phyloP scores from a whole-genome alignment of 2,113 vertebrate genomes.

The Murina feae region DNA sequence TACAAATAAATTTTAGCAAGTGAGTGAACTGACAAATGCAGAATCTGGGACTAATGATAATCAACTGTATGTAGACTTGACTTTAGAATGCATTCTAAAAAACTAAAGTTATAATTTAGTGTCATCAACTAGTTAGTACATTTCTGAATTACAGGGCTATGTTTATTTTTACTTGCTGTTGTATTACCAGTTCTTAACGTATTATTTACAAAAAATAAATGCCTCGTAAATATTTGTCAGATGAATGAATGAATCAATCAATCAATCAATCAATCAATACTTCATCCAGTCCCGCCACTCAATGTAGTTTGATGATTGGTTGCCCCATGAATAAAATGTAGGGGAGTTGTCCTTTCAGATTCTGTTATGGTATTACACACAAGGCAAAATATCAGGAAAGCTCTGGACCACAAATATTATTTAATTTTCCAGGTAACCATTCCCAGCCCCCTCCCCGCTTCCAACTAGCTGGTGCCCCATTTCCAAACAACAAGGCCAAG shows the following conservation, averaged over 20 bases:
- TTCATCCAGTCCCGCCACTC: not conserved
- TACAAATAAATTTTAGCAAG: not conserved
- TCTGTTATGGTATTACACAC: not conserved
- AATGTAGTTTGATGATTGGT: not conserved
- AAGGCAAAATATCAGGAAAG: constrained; percentile 11
- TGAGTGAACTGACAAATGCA: not conserved
- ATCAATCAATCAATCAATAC: not conserved
- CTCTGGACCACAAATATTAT: not conserved
- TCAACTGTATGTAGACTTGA: not conserved
- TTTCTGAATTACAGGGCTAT: not conserved
- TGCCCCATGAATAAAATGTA: not conserved
- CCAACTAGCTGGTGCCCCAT: not conserved
- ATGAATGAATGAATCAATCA: not conserved
- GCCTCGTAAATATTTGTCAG: not conserved
- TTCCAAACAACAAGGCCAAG: not conserved
- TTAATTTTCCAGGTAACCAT: not conserved
- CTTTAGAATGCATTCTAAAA: not conserved
- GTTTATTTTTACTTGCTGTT: not conserved
- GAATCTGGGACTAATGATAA: not conserved
- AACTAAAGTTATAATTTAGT: not conserved
- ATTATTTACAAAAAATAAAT: not conserved
- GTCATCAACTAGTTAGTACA: not conserved
- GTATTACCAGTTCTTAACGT: not conserved
- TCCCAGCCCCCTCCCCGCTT: too few species aligned
- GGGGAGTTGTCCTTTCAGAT: not conserved